Base-by-base conservation (phyloP, 2,797 vertebrate genomes). In the Propithecus deckenii region DNA sequence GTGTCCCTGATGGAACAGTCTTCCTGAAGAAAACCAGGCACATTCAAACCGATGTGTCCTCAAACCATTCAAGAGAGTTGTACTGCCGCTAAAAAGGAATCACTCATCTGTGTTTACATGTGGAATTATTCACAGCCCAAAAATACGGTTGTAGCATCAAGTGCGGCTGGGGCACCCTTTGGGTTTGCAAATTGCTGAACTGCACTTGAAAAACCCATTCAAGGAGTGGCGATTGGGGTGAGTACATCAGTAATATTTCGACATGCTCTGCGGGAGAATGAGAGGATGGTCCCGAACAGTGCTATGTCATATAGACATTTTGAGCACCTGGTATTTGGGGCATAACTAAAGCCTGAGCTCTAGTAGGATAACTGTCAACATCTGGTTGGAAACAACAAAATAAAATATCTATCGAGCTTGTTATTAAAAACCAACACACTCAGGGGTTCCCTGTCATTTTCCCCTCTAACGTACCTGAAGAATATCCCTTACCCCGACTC, bases 41-140 rank as follows among this genome's bases (percentile, higher is more conserved):
- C n/a, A 10, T 57, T 87, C 59, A 78, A 43, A 78, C 8, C 0
- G 2, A 57, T 46, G 50, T 69, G 41, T 75, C 65, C 61, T 50
- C 25, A 63, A 41, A 76, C 6, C 23, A 74, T 32, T 85, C 65
- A 11, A 32, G 5, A n/a, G 41, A 87, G 38, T 57, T 52, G 18
- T 5, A 17, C 1, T 1, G 59, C 12, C 20, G 7, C 52, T 88
- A 32, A 41, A 30, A 83, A 78, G 22, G 12, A 52, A 10, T 57
- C 50, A 48, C 65, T 7, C 23, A 23, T 22, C 80, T 43, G 25
- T 57, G 22, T 80, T 89, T 96, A 88, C 20, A 12, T 13, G 43
- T 79, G 38, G 87, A 89, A 85, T 93, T 74, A 92, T 30, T 97
- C 86, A 86, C 63, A 87, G 38, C 6, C 13, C 25, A 35, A 69